These are phyloP conservation scores for Rhagologus leucostigma DNA, from an alignment of 2,113 vertebrate species.

Conservation along the genomic window DNA sequence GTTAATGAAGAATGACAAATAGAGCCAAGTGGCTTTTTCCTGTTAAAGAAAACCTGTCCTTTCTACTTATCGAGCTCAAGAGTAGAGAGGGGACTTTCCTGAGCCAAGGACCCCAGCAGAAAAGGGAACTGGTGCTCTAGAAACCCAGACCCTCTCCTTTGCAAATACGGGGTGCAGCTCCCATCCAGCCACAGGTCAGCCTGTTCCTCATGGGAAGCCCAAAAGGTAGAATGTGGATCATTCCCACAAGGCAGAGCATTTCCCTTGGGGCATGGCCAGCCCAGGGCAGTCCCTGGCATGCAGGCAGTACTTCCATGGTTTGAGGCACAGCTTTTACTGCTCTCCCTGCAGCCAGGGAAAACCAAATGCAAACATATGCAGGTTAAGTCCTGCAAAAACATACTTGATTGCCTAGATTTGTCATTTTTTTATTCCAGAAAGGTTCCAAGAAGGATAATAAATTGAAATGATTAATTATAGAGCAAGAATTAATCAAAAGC, in stretches of 20 bases:
- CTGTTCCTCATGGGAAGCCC: not conserved
- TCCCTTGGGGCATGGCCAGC: not conserved
- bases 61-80: not conserved
- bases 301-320: not conserved
- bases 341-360: not conserved
- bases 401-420: not conserved
- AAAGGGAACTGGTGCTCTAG: not conserved
- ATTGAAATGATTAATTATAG: not conserved
- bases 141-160: not conserved
- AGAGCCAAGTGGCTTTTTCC: conserved; percentile 54
- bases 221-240: accelerated
- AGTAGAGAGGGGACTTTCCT: not conserved
- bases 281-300: not conserved
- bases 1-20: conserved; percentile 52
- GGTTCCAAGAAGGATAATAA: not conserved
- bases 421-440: not conserved
- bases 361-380: not conserved
- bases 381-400: not conserved
- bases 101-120: not conserved
- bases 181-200: not conserved
- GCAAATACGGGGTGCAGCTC: not conserved
- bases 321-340: accelerated
- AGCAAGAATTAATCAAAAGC: not conserved
- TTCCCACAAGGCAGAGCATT: not conserved
- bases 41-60: not conserved